Conservation (phyloP, 2,113 vertebrate genomes). For the Copsychus sechellarum region DNA sequence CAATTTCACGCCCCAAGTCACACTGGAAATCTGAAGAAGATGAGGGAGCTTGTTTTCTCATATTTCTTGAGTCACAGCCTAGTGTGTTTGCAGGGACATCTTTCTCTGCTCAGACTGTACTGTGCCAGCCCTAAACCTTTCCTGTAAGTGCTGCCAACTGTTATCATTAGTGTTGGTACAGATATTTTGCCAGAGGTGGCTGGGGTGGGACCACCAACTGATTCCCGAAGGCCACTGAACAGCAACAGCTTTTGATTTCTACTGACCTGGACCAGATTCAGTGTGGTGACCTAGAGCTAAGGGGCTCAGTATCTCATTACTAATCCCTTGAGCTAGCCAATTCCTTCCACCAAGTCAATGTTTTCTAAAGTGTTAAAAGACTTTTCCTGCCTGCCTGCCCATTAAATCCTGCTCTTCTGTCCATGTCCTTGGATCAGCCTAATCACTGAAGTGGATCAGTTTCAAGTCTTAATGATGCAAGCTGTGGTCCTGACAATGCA, state of each 20-base stretch:
- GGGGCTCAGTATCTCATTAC: conserved; percentile 68
- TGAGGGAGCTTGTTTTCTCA: neutral
- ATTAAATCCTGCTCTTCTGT: conserved; percentile 54
- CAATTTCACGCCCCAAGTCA: neutral
- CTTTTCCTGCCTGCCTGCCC: conserved; percentile 57
- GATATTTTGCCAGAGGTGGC: neutral
- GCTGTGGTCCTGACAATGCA: neutral
- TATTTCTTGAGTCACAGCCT: neutral
- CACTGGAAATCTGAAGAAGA: neutral
- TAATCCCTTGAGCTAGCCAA: conserved; percentile 68
- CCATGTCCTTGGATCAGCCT: conserved; percentile 57
- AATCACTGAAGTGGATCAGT: conserved; percentile 57
- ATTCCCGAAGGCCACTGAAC: conserved; percentile 18
- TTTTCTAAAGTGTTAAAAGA: conserved; percentile 69
- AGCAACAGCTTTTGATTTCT: conserved; percentile 64
- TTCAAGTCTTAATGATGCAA: conserved; percentile 22
- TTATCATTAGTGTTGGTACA: neutral
- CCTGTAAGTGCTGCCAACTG: neutral
- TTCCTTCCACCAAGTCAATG: conserved; percentile 62
- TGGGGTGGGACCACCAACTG: conserved; percentile 45
- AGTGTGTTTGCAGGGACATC: neutral
- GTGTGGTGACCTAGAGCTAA: conserved; percentile 65
- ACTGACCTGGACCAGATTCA: conserved; percentile 61
- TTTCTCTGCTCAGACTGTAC: neutral
- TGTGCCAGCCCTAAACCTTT: neutral